Evolutionary conservation across 2,113 vertebrate genomes (phyloP), one percentile per base, ranked within the genome.

Genomic region (Burhinus bistriatus): DNA sequence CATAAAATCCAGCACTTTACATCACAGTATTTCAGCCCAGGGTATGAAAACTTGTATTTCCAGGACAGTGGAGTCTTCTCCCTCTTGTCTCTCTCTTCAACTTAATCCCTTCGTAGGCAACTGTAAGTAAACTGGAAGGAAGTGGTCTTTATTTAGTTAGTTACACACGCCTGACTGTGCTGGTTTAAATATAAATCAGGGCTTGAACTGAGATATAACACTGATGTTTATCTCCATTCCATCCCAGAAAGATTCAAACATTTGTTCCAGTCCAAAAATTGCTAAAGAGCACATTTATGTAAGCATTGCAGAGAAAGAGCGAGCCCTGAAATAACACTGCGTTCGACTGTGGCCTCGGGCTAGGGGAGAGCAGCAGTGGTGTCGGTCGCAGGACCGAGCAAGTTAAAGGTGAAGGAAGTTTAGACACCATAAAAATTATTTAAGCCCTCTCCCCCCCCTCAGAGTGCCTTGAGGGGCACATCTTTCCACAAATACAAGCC

Each of bases 251-350:
- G 88, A 79, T 61, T 82, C 90, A 75, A 94, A 75, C 58, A 19
- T 91, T 91, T 91, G 65, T 87, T 93, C 81, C 87, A 65, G 45
- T 69, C 87, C 90, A 83, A 54, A 89, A 95, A 57, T 29, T 44
- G 59, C 80, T 65, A 6, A 83, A 70, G 80, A 87, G 68, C 82
- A 29, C 51, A 8, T 91, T 93, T 75, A 58, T 62, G 78, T 84
- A 70, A 94, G 84, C 65, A 9, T 4, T 40, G 73, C 68, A 44
- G 80, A 36, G 22, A 51, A 51, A 25, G 64, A 83, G 65, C 5
- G 9, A 86, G 75, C 88, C 73, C 88, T 73, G 58, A 42, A 92
- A 79, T 58, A 68, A 51, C 65, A 71, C 32, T 58, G 77, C 8
- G 0, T 9, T 54, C 5, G 1, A 2, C 71, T 1, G 0, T 45